These are phyloP conservation scores for Tillus elongatus DNA, from an alignment of 2,888 invertebrate species.

Conservation along the genomic window DNA sequence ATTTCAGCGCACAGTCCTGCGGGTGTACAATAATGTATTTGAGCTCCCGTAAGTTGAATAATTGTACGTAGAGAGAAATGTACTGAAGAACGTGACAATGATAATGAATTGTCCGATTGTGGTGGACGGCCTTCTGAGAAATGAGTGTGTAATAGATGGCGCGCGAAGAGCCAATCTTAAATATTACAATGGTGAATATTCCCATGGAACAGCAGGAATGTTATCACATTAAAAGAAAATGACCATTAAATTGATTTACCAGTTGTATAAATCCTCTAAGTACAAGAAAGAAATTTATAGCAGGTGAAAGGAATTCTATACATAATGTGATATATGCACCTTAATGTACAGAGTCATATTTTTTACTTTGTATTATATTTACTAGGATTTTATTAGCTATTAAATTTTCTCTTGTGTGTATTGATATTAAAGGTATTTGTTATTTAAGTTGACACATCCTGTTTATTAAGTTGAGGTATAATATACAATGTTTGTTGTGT, in stretches of 20 bases:
- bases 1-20: too few relatives aligned
- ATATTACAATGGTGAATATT: constrained; percentile 30
- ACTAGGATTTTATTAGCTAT: too few relatives aligned
- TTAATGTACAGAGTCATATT: constrained; percentile 23
- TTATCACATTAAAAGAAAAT: constrained; percentile 32
- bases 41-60: not conserved
- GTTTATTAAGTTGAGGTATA: too few relatives aligned
- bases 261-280: constrained; percentile 27
- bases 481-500: too few relatives aligned
- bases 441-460: too few relatives aligned
- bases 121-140: not conserved
- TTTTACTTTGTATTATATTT: too few relatives aligned
- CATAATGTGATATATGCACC: constrained; percentile 34
- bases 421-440: constrained; percentile 14
- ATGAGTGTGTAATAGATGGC: constrained; percentile 2
- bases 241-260: constrained; percentile 35
- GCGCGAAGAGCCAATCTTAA: constrained; percentile 16
- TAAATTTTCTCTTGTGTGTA: constrained; percentile 15
- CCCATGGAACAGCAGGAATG: constrained; percentile 26
- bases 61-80: constrained; percentile 1
- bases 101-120: constrained; percentile 3
- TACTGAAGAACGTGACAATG: constrained; percentile 1
- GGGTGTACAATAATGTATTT: too few relatives aligned
- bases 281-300: constrained; percentile 27
- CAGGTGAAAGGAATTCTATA: constrained; percentile 31